A percentile compares a stretch with the other conserved stretches of the same genome.
Conservation (phyloP, 92 coral and sea anemone species). For the Meandrina meandrites region DNA sequence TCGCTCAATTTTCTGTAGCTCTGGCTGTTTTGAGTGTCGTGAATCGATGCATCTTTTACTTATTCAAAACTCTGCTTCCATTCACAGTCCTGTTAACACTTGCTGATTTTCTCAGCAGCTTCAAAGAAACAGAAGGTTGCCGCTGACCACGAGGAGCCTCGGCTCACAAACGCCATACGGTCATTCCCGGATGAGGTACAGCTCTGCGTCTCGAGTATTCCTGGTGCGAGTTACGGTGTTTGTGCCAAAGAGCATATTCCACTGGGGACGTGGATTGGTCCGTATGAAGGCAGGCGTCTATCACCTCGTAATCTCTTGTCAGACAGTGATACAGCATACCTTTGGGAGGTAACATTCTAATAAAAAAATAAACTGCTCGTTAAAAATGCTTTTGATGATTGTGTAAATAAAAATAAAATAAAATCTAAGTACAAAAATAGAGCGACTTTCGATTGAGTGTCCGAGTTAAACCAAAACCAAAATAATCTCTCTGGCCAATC, state of each 20-base stretch:
- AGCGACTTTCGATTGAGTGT: no score
- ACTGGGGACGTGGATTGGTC: conserved; percentile 96
- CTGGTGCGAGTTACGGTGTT: conserved; percentile 94
- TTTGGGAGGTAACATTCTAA: conserved; percentile 73
- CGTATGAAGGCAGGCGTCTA: conserved; percentile 73
- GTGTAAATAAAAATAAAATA: background rate
- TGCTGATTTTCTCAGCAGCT: conserved; percentile 7
- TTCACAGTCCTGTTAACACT: background rate
- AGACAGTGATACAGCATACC: conserved; percentile 58
- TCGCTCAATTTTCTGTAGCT: no score
- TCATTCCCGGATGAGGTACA: conserved; percentile 96
- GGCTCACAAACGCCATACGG: conserved; percentile 79
- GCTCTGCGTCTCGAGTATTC: conserved; percentile 86
- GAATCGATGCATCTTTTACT: background rate
- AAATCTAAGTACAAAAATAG: background rate
- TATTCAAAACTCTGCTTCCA: background rate
- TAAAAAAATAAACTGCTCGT: background rate
- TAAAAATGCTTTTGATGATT: no score
- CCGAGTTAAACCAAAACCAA: no score
- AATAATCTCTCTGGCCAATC: no score
- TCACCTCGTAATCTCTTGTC: conserved; percentile 47
- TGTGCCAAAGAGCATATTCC: conserved; percentile 94
- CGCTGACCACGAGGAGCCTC: conserved; percentile 52
- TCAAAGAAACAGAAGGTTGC: conserved; percentile 38
- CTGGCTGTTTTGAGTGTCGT: background rate